These are phyloP conservation scores for Morone chrysops DNA, from an alignment of 2,113 vertebrate species.

Conservation along the genomic window DNA sequence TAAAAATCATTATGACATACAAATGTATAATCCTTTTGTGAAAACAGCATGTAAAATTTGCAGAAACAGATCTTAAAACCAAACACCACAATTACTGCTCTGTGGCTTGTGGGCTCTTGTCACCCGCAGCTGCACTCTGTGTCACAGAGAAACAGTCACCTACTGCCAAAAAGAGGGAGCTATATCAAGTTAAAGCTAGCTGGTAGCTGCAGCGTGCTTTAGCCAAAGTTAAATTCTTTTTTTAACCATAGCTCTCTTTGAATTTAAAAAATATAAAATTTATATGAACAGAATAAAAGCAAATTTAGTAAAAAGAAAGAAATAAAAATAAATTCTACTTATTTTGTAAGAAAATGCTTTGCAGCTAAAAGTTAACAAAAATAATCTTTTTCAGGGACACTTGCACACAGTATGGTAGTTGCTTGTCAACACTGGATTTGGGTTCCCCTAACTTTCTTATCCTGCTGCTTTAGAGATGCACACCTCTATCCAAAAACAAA, in stretches of 20 bases:
- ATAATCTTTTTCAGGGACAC: neutral
- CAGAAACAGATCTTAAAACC: neutral
- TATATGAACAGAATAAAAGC: neutral
- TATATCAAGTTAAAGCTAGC: neutral
- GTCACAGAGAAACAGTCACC: neutral
- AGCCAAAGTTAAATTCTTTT: neutral
- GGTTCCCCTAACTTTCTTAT: neutral
- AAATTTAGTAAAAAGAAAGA: neutral
- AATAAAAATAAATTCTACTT: neutral
- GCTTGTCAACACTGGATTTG: neutral
- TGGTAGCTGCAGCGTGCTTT: neutral
- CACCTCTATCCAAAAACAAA: constrained; percentile 9
- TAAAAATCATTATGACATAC: neutral
- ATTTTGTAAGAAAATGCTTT: neutral
- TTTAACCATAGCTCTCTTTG: neutral
- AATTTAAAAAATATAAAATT: neutral
- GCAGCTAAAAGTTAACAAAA: neutral
- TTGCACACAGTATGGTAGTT: neutral
- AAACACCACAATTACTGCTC: neutral
- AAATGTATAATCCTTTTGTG: neutral
- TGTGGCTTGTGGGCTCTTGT: neutral
- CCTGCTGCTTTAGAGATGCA: neutral
- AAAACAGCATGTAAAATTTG: neutral
- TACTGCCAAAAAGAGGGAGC: neutral
- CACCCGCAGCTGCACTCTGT: neutral